Evolutionary conservation across 2,888 invertebrate genomes (phyloP).

Genomic region (Cryptocheilus praepositus): DNA sequence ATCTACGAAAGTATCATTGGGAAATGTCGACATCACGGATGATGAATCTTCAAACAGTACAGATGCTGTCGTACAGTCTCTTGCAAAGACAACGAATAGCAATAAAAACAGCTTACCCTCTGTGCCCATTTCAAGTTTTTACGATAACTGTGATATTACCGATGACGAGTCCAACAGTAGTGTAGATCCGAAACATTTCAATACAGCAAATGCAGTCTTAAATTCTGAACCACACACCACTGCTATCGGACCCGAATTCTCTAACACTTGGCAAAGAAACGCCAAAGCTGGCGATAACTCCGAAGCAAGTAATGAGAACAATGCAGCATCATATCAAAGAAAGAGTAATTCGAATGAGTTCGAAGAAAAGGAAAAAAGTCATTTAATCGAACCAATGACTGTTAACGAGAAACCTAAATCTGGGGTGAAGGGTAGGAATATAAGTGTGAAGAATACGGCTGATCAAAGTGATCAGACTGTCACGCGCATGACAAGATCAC

Average conservation of each 20-base stretch:
- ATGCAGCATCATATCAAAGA: neutral
- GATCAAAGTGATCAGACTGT: too few relatives aligned
- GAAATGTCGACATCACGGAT: constrained; percentile 61
- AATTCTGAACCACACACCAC: neutral
- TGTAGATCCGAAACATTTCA: constrained; percentile 12
- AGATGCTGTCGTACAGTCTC: constrained; percentile 5
- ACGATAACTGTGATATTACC: constrained; percentile 42
- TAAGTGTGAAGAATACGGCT: too few relatives aligned
- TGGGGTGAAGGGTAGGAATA: neutral
- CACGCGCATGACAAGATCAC: constrained; percentile 45
- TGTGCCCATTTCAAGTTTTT: constrained; percentile 2
- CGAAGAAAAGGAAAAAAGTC: neutral
- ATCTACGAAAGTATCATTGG: constrained; percentile 13
- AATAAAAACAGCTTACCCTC: neutral
- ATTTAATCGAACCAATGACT: too few relatives aligned
- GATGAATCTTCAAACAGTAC: constrained; percentile 59
- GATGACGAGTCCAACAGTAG: constrained; percentile 57
- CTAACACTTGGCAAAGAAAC: neutral
- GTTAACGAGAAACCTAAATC: neutral
- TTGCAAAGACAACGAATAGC: neutral
- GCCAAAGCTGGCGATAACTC: neutral
- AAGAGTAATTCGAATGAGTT: neutral
- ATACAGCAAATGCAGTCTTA: neutral
- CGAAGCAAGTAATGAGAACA: constrained; percentile 4
- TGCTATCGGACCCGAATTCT: neutral